phyloP scores from a whole-genome alignment of 2,797 vertebrate genomes.

The Pseudomugil tenellus region DNA sequence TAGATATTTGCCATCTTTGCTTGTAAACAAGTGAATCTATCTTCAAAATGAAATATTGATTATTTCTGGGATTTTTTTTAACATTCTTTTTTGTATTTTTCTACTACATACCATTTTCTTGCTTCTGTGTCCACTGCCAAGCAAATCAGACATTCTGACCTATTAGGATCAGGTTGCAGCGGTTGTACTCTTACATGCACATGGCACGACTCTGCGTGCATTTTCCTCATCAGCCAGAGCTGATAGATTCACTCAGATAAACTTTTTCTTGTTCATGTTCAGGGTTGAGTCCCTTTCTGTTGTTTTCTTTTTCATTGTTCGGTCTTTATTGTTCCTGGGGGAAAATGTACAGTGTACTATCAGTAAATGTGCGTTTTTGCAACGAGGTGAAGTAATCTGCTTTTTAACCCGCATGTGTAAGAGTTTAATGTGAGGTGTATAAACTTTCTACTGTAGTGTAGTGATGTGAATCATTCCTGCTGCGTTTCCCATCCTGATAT shows the following conservation, averaged over 20 bases:
- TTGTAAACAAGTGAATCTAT: no score
- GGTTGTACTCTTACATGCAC: conserved; percentile 38
- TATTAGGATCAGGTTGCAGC: conserved; percentile 51
- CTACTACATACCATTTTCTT: conserved; percentile 31
- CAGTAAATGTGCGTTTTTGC: no score
- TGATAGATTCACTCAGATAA: conserved; percentile 3
- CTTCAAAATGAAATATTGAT: no score
- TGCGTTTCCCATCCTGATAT: conserved; percentile 45
- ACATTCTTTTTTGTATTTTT: conserved; percentile 16
- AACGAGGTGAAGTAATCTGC: no score
- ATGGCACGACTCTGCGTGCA: conserved; percentile 24
- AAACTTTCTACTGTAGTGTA: neutral
- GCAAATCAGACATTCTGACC: conserved; percentile 43
- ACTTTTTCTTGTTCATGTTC: neutral
- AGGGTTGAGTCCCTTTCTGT: neutral
- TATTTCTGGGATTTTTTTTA: neutral
- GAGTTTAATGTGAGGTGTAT: conserved; percentile 1
- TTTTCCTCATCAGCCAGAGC: conserved; percentile 4
- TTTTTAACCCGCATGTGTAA: no score
- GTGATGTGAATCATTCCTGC: conserved; percentile 14
- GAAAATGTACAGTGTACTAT: no score
- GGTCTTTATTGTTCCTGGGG: no score
- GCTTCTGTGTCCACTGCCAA: conserved; percentile 3
- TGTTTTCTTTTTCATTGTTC: no score
- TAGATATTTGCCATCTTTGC: no score